Percentiles rank a stretch among this genome's conserved stretches.
These are phyloP conservation scores for Hypomecis punctinalis DNA, from an alignment of 2,888 invertebrate species.

Conservation along the genomic window DNA sequence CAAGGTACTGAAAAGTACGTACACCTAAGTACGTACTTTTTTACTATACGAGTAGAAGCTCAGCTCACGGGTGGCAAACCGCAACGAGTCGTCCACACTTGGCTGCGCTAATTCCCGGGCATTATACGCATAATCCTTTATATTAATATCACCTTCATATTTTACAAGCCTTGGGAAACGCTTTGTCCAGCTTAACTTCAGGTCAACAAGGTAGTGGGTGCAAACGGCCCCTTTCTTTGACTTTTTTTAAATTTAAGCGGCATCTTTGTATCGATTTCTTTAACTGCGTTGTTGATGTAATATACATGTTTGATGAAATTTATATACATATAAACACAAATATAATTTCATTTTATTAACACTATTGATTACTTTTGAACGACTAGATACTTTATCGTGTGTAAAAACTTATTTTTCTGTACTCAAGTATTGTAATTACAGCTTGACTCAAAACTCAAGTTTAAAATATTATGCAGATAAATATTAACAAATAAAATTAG, in stretches of 20 bases:
- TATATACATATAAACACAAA: too few relatives aligned
- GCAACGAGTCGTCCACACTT: constrained; percentile 65
- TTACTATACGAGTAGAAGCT: constrained; percentile 13
- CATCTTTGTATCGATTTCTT: background rate
- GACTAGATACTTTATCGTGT: too few relatives aligned
- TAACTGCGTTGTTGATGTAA: background rate
- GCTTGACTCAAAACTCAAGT: too few relatives aligned
- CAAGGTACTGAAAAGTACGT: background rate
- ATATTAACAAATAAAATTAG: too few relatives aligned
- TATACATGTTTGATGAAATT: too few relatives aligned
- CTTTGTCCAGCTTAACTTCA: constrained; percentile 48
- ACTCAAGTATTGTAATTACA: too few relatives aligned
- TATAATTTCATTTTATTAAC: too few relatives aligned
- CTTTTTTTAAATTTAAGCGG: background rate
- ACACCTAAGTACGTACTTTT: too few relatives aligned
- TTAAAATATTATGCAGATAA: too few relatives aligned
- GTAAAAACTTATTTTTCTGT: too few relatives aligned
- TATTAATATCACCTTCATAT: constrained; percentile 32
- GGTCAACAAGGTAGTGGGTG: constrained; percentile 36
- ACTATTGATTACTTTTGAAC: too few relatives aligned
- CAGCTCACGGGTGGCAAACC: constrained; percentile 75
- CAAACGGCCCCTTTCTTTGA: constrained; percentile 1
- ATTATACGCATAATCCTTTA: constrained; percentile 60
- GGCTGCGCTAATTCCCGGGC: constrained; percentile 74
- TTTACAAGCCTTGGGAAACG: constrained; percentile 48